Evolutionary conservation across 2,797 vertebrate genomes (phyloP).

Genomic region (Pangasius mekongensis): DNA sequence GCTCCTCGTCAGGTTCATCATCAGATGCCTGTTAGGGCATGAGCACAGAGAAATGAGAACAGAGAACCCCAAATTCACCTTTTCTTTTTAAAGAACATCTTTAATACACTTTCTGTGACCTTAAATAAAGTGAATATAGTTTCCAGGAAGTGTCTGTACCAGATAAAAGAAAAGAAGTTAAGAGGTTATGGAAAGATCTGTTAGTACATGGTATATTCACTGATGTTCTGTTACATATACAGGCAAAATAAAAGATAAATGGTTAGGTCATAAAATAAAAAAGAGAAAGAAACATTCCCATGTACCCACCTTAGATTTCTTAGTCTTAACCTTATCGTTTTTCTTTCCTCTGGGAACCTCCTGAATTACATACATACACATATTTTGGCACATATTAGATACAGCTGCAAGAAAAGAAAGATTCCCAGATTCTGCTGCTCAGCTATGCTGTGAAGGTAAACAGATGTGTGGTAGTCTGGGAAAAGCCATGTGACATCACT

Average conservation of each 20-base stretch:
- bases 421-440: not conserved
- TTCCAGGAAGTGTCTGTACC: not conserved
- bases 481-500: not conserved
- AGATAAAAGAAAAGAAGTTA: not conserved
- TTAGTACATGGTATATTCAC: not conserved
- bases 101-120: not conserved
- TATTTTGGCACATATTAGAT: slow-evolving; percentile 21
- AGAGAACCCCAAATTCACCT: not conserved
- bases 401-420: not conserved
- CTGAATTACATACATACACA: slow-evolving; percentile 65
- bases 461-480: not conserved
- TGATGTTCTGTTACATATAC: not conserved
- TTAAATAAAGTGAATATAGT: not conserved
- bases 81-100: not conserved
- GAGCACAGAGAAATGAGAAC: not conserved
- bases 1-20: slow-evolving; percentile 60
- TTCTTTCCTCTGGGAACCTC: slow-evolving; percentile 68
- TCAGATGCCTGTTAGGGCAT: slow-evolving; percentile 62
- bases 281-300: slow-evolving; percentile 30
- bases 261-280: not conserved
- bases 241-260: not conserved
- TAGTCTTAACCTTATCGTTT: slow-evolving; percentile 68
- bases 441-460: not conserved
- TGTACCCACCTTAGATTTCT: slow-evolving; percentile 68
- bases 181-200: not conserved